phyloP scores from a whole-genome alignment of 2,113 vertebrate species.

The Gymnorhina tibicen region DNA sequence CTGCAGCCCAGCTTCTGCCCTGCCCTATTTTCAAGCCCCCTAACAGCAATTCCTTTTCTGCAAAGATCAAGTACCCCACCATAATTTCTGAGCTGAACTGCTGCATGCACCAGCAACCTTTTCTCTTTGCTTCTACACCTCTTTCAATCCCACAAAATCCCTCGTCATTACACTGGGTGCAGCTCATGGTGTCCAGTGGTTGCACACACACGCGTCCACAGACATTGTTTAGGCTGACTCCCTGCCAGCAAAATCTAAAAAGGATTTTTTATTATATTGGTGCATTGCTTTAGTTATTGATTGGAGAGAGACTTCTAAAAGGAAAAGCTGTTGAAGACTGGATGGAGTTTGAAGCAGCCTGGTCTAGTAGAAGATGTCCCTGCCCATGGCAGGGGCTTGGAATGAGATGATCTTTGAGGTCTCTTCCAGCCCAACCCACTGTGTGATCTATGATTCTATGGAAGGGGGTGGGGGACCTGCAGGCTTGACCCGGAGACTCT shows the following conservation, averaged over 20 bases:
- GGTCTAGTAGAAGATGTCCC: neutral
- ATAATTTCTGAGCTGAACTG: neutral
- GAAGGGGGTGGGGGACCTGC: neutral
- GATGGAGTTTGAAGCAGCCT: neutral
- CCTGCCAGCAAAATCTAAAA: neutral
- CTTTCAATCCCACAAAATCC: neutral
- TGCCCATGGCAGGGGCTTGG: neutral
- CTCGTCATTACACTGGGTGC: neutral
- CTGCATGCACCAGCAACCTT: neutral
- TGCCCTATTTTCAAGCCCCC: neutral
- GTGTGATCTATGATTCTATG: too few species aligned
- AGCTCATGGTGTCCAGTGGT: neutral
- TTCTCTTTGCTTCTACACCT: neutral
- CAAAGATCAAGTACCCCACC: neutral
- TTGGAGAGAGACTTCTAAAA: neutral
- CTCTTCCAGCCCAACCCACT: neutral
- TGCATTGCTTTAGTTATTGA: neutral
- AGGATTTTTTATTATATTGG: neutral
- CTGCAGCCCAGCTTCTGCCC: neutral
- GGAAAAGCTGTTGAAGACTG: neutral
- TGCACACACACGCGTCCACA: fast-evolving
- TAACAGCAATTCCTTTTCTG: neutral
- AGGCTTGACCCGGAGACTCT: neutral
- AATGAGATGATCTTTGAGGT: neutral
- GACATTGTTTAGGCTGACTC: neutral